Evolutionary conservation across 2,888 invertebrate species (phyloP).

Genomic region (Thecocarcelia acutangulata): DNA sequence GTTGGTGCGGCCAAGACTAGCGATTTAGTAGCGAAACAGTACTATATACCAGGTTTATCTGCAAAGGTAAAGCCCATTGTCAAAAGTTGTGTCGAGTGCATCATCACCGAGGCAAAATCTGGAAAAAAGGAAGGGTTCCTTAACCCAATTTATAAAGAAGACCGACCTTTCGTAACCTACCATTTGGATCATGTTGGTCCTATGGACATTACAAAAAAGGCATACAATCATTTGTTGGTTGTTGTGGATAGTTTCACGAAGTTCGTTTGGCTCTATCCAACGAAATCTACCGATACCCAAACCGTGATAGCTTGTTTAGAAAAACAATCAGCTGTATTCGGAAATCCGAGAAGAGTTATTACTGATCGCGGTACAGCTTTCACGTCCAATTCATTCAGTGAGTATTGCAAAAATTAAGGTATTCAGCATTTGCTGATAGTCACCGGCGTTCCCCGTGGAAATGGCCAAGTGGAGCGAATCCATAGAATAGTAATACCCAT

Average conservation of each 20-base stretch:
- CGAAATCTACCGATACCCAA: too few relatives aligned
- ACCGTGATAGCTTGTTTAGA: too few relatives aligned
- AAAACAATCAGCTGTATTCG: conserved; percentile 29
- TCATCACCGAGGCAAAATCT: conserved; percentile 33
- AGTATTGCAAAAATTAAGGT: conserved; percentile 32
- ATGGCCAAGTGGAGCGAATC: conserved; percentile 63
- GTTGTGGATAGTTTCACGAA: too few relatives aligned
- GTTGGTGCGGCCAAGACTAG: not conserved
- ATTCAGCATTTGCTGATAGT: conserved; percentile 50
- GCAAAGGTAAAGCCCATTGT: conserved; percentile 2
- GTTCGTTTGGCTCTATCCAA: conserved; percentile 57
- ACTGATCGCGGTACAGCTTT: conserved; percentile 53
- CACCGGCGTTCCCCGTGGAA: conserved; percentile 61
- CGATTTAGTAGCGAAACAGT: not conserved
- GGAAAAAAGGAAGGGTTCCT: conserved; percentile 37
- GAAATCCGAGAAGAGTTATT: conserved; percentile 20
- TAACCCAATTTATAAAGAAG: conserved; percentile 20
- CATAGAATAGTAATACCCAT: conserved; percentile 74
- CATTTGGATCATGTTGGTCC: conserved; percentile 47
- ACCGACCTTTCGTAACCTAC: conserved; percentile 11
- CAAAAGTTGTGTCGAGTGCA: conserved; percentile 28
- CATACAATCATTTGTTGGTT: conserved; percentile 35
- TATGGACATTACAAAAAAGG: conserved; percentile 32
- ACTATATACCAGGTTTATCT: not conserved
- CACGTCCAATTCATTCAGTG: conserved; percentile 54